Evolutionary conservation across 2,113 vertebrate species (phyloP), one percentile per base, ranked within the genome.

Genomic region (Campylorhamphus procurvoides): DNA sequence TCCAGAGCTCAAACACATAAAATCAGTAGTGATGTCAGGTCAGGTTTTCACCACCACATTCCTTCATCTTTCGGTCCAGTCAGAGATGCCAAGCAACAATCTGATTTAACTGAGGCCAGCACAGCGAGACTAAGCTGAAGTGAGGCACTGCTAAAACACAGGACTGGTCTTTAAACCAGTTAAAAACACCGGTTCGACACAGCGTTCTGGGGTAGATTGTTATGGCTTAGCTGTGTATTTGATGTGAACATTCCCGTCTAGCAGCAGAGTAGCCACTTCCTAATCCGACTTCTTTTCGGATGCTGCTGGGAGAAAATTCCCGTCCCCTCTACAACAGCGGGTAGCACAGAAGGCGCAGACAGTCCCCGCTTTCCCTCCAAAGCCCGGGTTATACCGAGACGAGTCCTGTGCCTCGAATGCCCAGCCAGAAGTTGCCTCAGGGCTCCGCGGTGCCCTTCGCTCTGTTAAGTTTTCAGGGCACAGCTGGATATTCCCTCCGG

Each of bases 321-420:
- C 14, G 44, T 0, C 39, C 47, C 3, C 14, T 1, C 60, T 47
- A 64, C 69, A 35, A 53, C 19, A 44, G 47, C 39, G 81, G 4
- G 17, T 10, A 31, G 39, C 1, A 23, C 5, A 5, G 39, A 44
- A 17, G 9, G 39, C 14, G 9, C 25, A 66, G 23, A 44, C 4
- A 22, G 28, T n/a, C 49, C 11, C 25, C 1, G 2, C 44, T 31
- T 24, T 63, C 56, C 52, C 52, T 33, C 27, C 22, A 20, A 37
- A 62, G 39, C 0, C 18, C 5, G 15, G 20, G 2, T 31, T 39
- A 2, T 42, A 2, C 12, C 7, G 4, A 3, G 55, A 18, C 6
- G 0, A 27, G 14, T 49, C 5, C 37, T 3, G 13, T 1, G 68
- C 23, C 40, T n/a, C 40, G 18, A 20, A 6, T 0, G 35, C 66